phyloP scores from a whole-genome alignment of 2,888 invertebrate genomes.

The Chaetoderma sp. region DNA sequence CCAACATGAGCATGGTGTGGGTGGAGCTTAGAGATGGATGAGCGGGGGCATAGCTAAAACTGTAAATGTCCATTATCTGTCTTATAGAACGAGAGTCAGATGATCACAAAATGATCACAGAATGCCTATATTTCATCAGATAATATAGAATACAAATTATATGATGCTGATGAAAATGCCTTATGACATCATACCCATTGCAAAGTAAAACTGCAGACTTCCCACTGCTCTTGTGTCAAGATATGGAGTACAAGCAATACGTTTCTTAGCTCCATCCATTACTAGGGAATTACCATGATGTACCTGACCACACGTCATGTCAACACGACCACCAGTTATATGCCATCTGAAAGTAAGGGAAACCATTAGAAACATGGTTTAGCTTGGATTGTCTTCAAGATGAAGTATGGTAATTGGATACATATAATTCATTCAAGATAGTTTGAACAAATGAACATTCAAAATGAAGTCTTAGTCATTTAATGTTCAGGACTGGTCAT shows the following conservation, averaged over 20 bases:
- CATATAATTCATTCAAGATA: too few species aligned
- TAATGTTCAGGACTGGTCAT: too few species aligned
- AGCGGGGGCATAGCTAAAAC: too few species aligned
- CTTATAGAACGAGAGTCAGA: not conserved
- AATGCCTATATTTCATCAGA: too few species aligned
- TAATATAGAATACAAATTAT: too few species aligned
- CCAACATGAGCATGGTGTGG: too few species aligned
- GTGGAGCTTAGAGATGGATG: too few species aligned
- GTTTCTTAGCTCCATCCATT: slow-evolving; percentile 51
- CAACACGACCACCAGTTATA: slow-evolving; percentile 53
- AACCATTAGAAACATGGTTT: not conserved
- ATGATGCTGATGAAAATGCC: not conserved
- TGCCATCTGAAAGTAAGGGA: slow-evolving; percentile 62
- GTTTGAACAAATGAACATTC: too few species aligned
- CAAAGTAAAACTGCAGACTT: slow-evolving; percentile 60
- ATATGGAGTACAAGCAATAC: slow-evolving; percentile 61
- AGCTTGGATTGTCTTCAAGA: not conserved
- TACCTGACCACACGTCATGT: slow-evolving; percentile 57
- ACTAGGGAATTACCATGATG: slow-evolving; percentile 52
- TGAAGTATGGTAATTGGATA: too few species aligned
- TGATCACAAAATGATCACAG: too few species aligned
- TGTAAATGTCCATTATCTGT: too few species aligned
- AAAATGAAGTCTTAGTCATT: too few species aligned
- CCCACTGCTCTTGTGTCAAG: slow-evolving; percentile 55
- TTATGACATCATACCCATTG: slow-evolving; percentile 50